Evolutionary conservation across 2,888 invertebrate genomes (phyloP), one percentile per base, ranked within the genome.

Genomic region (Microctonus hyperodae): DNA sequence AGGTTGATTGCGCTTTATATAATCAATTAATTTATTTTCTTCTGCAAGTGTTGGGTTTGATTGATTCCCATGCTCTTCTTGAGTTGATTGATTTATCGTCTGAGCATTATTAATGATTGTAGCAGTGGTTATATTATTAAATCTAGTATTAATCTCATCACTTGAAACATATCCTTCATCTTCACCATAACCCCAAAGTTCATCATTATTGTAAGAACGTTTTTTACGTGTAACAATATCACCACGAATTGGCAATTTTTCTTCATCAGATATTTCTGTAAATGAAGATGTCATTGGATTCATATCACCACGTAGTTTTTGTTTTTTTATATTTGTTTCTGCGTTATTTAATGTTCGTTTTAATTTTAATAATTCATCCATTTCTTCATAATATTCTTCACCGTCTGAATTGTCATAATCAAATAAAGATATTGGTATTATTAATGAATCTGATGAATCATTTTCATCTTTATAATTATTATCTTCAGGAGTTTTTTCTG

Each of bases 171-270:
- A 70, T 3, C 80, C 82, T 13, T 81, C 82, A 53, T 79, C 65
- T 66, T 81, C 79, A 0, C 69, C 77, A 65, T 75, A 81, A 2
- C 81, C 83, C 83, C 83, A 80, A 37, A 74, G 69, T 40, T 64
- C 60, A 75, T 69, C 35, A 74, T 68, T 55, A 28, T 20, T 20
- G 35, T 64, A 60, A 44, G 25, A 10, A 1, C 22, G 65, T 10
- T 40, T 48, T 23, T 44, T 51, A n/a, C 50, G 60, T 16, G 13
- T 58, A 31, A 69, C 81, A 50, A 81, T 70, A 51, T 82, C 82
- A 3, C 82, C 82, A 0, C 82, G 75, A 31, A 74, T 70, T 7
- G 81, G 82, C 22, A 79, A 67, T 59, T 67, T 71, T 20, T 77
- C 77, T 28, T 68, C 23, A 33, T 48, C 20, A 76, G 23, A 67